Conservation (phyloP, 2,797 vertebrate species). For the Rhinichthys osculus region DNA sequence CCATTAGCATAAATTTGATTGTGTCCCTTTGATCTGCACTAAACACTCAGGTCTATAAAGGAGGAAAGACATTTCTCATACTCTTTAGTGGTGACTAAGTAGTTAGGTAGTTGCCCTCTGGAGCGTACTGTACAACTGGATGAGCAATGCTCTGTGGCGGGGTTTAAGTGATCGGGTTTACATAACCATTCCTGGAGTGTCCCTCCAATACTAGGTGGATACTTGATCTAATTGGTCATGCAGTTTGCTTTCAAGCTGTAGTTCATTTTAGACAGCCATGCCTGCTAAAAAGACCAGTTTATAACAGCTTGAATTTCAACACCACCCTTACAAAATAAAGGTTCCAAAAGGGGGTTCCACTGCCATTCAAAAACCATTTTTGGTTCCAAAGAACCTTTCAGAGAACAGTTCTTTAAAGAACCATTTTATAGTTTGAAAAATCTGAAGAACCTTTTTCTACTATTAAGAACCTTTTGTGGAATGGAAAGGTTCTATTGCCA, state of each 20-base stretch:
- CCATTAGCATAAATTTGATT: conserved; percentile 65
- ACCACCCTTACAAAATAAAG: background rate
- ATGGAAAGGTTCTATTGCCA: no score
- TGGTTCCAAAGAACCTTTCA: background rate
- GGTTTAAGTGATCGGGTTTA: conserved; percentile 60
- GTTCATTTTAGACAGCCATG: conserved; percentile 69
- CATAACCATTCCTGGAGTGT: conserved; percentile 53
- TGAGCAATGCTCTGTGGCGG: conserved; percentile 36
- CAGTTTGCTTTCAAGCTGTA: conserved; percentile 74
- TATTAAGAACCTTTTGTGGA: no score
- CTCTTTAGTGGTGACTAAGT: conserved; percentile 31
- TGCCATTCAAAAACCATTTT: background rate
- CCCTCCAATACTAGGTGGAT: conserved; percentile 64
- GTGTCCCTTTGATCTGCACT: conserved; percentile 59
- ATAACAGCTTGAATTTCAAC: background rate
- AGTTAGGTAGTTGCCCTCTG: conserved; percentile 18
- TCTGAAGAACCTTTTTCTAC: no score
- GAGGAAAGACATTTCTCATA: conserved; percentile 43
- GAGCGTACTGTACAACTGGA: background rate
- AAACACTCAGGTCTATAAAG: conserved; percentile 32
- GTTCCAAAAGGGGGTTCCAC: background rate
- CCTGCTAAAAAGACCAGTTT: background rate
- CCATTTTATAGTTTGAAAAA: no score
- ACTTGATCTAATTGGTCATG: conserved; percentile 76
- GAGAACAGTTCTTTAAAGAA: background rate